A percentile compares a stretch with the other conserved stretches of the same genome.
Conservation (phyloP, 2,113 vertebrate species). For the Columba livia region DNA sequence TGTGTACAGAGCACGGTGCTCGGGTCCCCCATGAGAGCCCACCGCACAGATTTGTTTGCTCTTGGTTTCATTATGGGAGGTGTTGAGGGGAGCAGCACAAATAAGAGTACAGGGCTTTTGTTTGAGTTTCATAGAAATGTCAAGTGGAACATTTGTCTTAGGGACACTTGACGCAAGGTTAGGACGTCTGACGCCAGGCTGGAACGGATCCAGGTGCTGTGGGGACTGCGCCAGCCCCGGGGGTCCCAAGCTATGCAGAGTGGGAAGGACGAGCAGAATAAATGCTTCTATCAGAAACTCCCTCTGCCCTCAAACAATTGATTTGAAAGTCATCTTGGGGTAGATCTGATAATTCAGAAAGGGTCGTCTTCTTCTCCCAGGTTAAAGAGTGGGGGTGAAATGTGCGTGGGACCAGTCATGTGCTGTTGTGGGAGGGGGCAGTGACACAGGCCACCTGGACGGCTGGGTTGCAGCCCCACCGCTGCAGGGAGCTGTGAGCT, state of each 20-base stretch:
- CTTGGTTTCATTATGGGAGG: background rate
- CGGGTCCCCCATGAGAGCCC: background rate
- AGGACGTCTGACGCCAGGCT: background rate
- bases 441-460: background rate
- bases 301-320: background rate
- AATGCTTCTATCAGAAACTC: background rate
- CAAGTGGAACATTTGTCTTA: background rate
- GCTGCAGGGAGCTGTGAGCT: background rate
- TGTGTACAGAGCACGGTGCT: background rate
- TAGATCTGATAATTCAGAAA: background rate
- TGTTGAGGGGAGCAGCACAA: conserved; percentile 41
- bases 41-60: conserved; percentile 38
- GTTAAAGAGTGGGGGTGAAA: background rate
- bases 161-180: conserved; percentile 24
- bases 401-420: rapidly evolving
- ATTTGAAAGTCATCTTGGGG: background rate
- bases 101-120: background rate
- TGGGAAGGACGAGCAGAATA: background rate
- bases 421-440: background rate
- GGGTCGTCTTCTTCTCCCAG: rapidly evolving
- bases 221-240: rapidly evolving
- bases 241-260: background rate
- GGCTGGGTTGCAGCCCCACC: background rate
- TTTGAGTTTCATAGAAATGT: background rate
- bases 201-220: background rate